A percentile compares a stretch with the other conserved stretches of the same genome.
Conservation (phyloP, 2,888 invertebrate genomes). For the Aelia acuminata region DNA sequence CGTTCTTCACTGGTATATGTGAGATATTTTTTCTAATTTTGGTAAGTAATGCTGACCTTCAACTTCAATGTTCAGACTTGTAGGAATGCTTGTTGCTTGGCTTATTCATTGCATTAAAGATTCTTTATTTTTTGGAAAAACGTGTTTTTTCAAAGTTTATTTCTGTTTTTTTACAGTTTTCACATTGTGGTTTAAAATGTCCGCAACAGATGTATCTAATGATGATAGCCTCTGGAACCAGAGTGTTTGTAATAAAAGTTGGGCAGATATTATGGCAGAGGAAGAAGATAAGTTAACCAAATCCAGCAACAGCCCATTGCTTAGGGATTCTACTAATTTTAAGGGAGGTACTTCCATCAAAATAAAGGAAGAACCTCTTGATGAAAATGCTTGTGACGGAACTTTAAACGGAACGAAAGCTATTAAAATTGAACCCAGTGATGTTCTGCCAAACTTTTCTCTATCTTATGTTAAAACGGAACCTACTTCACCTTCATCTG, state of each 20-base stretch:
- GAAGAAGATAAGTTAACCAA: constrained; percentile 59
- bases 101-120: background rate
- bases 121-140: background rate
- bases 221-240: constrained; percentile 61
- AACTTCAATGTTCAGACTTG: background rate
- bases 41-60: background rate
- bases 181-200: constrained; percentile 44
- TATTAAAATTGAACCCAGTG: constrained; percentile 51
- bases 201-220: constrained; percentile 55
- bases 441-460: constrained; percentile 55
- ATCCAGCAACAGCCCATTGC: background rate
- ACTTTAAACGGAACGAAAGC: background rate
- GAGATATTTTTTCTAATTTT: background rate
- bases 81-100: background rate
- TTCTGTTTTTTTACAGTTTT: background rate
- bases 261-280: constrained; percentile 65
- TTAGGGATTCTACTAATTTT: constrained; percentile 26
- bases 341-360: background rate
- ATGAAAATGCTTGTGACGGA: constrained; percentile 55
- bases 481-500: constrained; percentile 7
- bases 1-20: background rate
- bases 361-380: constrained; percentile 37
- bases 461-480: constrained; percentile 13
- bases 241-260: constrained; percentile 69
- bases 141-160: background rate